Evolutionary conservation across 2,113 vertebrate genomes (phyloP).

Genomic region (Microcebus griseorufus): DNA sequence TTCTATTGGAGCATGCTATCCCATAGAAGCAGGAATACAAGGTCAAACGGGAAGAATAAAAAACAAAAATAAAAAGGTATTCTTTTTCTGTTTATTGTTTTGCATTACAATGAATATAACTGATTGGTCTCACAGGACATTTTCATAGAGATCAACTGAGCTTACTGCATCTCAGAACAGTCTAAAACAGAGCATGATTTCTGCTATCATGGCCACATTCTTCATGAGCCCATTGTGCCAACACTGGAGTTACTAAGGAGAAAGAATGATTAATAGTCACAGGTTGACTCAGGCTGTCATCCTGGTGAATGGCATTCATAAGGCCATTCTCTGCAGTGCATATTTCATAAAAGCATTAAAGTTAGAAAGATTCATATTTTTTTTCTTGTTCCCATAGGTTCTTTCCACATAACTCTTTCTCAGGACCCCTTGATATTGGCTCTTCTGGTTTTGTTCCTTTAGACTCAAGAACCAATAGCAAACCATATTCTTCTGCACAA

Average conservation of each 20-base stretch:
- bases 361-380: neutral
- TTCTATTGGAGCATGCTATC: fast-evolving
- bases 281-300: neutral
- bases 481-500: neutral
- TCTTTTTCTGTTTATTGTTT: neutral
- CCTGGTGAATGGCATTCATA: neutral
- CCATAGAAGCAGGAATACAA: neutral
- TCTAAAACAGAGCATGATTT: neutral
- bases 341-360: neutral
- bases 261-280: neutral
- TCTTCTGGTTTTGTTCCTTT: neutral
- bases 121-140: neutral
- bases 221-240: neutral
- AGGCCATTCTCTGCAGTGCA: neutral
- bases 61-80: neutral
- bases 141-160: neutral
- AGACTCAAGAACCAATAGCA: neutral
- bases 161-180: neutral
- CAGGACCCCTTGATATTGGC: neutral
- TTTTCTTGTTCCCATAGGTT: neutral
- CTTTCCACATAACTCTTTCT: neutral
- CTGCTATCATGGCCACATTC: neutral
- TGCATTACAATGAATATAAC: neutral
- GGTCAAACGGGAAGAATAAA: neutral
- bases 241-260: neutral